Evolutionary conservation across 2,888 invertebrate species (phyloP), one percentile per base, ranked within the genome.

Genomic region (Gisinianus flammeolus): DNA sequence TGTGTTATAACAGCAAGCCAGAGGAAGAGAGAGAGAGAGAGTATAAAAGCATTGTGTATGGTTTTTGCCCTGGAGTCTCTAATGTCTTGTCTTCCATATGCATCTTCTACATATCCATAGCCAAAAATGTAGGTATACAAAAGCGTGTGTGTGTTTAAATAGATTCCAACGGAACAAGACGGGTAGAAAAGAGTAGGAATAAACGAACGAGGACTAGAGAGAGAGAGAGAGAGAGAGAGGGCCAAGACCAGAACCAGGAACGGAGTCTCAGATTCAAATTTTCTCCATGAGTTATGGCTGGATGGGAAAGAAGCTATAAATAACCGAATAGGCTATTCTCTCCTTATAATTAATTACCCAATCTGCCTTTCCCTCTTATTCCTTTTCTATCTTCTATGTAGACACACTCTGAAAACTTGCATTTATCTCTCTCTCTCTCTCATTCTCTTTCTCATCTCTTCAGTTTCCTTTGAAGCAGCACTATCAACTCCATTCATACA

Each of bases 291-390:
- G 74, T 80, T 79, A 80, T 77, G 78, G 74, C 56, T 56, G 74
- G 77, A 76, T 71, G 67, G 78, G 78, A 72, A 78, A 76, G 73
- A 67, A 78, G 76, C 80, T 80, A 78, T 80, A 80, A 80, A 80
- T 80, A 78, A 78, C 67, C 69, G 74, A n/a, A 78, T 76, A 80
- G 80, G 77, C 80, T 80, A 78, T 80, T 80, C 80, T 77, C 78
- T 80, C 68, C 75, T 80, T 80, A 80, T 81, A 83, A 83, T 83
- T 83, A 83, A 83, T 83, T 83, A 80, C 79, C 80, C 81, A 80
- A 80, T 82, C 81, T 80, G 80, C 72, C 77, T 77, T 79, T 79
- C 78, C 76, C 76, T 76, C 71, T 76, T 70, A 58, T 35, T 74
- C 58, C 73, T 64, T 74, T 70, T 74, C 79, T 62, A 70, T 77